phyloP scores from a whole-genome alignment of 2,888 invertebrate genomes.

The Toxonevra muliebris region DNA sequence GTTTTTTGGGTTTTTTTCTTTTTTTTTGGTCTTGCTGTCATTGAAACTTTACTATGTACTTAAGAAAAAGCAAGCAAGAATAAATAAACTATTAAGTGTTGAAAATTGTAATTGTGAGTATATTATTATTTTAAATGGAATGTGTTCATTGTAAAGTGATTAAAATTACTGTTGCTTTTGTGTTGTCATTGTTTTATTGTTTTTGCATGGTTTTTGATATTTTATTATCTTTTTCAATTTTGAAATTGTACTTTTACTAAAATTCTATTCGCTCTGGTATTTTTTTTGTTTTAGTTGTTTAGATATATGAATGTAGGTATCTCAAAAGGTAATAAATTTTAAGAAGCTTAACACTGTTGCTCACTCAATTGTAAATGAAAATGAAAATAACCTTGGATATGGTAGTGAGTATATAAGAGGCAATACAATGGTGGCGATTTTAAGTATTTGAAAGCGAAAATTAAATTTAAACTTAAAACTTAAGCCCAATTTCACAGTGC shows the following conservation, averaged over 20 bases:
- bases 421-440: slow-evolving; percentile 8
- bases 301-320: background rate
- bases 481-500: too few relatives aligned
- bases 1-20: too few relatives aligned
- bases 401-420: slow-evolving; percentile 34
- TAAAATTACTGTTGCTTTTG: background rate
- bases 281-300: background rate
- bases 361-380: slow-evolving; percentile 51
- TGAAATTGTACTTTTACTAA: slow-evolving; percentile 4
- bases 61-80: too few relatives aligned
- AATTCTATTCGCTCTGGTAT: slow-evolving; percentile 1
- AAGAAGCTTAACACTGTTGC: slow-evolving; percentile 57
- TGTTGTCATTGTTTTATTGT: background rate
- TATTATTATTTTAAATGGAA: too few relatives aligned
- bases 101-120: too few relatives aligned
- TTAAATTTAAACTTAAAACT: too few relatives aligned
- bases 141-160: too few relatives aligned
- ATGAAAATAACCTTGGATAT: slow-evolving; percentile 38
- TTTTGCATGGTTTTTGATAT: slow-evolving; percentile 2
- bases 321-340: slow-evolving; percentile 54
- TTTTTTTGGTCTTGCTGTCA: too few relatives aligned
- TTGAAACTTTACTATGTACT: too few relatives aligned
- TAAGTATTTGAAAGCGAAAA: too few relatives aligned
- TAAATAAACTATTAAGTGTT: too few relatives aligned
- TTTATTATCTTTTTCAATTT: slow-evolving; percentile 27